These are phyloP conservation scores for Laterallus jamaicensis DNA, from an alignment of 2,113 vertebrate genomes.

Conservation along the genomic window DNA sequence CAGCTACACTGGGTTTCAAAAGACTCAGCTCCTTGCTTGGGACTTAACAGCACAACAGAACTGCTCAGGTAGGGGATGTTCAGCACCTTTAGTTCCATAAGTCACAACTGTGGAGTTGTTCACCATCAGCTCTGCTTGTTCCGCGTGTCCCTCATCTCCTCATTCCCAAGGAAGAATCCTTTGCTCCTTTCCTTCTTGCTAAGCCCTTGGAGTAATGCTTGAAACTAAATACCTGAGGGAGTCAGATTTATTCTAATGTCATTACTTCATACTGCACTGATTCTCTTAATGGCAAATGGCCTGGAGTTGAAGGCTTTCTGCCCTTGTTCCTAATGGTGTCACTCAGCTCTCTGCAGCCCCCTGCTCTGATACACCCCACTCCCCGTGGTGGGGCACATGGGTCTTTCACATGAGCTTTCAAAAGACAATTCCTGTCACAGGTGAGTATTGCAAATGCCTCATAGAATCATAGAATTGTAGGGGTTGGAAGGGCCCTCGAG, in stretches of 20 bases:
- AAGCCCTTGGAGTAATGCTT: neutral
- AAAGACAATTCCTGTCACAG: neutral
- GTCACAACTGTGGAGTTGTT: neutral
- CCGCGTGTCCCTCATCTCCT: neutral
- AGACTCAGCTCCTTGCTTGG: neutral
- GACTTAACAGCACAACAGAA: fast-evolving
- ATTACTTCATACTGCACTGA: neutral
- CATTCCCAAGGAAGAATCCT: neutral
- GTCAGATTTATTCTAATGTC: neutral
- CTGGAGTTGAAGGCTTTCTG: neutral
- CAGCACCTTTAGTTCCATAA: neutral
- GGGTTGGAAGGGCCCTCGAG: too few species aligned
- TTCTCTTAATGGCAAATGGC: neutral
- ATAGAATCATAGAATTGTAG: too few species aligned
- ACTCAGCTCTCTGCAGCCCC: neutral
- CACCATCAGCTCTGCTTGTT: neutral
- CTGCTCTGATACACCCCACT: neutral
- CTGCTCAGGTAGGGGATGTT: neutral
- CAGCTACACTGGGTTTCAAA: neutral
- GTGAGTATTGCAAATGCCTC: neutral
- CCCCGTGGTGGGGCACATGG: neutral
- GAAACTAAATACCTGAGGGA: neutral
- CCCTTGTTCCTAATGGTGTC: neutral
- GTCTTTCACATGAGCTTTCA: neutral
- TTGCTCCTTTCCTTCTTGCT: neutral